Percentiles rank a stretch among this genome's conserved stretches.
Conservation (phyloP, 2,888 invertebrate genomes). For the Drosophila rubida region DNA sequence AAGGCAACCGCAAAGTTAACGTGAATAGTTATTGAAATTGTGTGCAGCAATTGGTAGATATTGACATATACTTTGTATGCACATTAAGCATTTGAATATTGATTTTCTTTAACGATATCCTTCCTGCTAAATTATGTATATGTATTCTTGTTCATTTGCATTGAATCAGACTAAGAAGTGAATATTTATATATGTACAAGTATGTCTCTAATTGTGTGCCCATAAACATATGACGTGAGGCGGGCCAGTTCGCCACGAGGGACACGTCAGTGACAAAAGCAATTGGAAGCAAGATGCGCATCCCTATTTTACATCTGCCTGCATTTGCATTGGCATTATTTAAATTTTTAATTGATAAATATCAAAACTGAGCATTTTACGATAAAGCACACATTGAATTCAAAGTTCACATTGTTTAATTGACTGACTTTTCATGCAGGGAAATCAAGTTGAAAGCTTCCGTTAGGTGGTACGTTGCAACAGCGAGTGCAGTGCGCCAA, state of each 20-base stretch:
- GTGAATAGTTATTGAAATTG: constrained; percentile 5
- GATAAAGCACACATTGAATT: constrained; percentile 10
- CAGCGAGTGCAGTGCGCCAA: constrained; percentile 23
- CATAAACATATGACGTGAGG: constrained; percentile 50
- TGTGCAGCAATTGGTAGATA: constrained; percentile 9
- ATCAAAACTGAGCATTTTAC: constrained; percentile 7
- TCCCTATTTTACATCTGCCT: constrained; percentile 20
- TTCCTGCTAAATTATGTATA: too few species aligned
- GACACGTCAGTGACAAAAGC: constrained; percentile 56
- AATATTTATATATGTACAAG: too few species aligned
- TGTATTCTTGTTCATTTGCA: background rate
- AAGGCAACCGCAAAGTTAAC: constrained; percentile 12
- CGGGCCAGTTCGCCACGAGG: constrained; percentile 28
- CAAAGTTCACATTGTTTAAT: constrained; percentile 40
- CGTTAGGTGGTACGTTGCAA: constrained; percentile 47
- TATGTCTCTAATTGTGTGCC: background rate
- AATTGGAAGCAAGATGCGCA: constrained; percentile 44
- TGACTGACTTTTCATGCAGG: background rate
- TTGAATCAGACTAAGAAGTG: too few species aligned
- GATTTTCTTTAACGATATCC: constrained; percentile 51
- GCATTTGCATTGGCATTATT: constrained; percentile 28
- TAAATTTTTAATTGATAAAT: constrained; percentile 36
- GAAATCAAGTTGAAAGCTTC: constrained; percentile 41
- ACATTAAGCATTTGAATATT: constrained; percentile 30
- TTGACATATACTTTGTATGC: constrained; percentile 34